Base-by-base conservation (phyloP, 2,888 invertebrate species). In the Pyrrhia umbra region DNA sequence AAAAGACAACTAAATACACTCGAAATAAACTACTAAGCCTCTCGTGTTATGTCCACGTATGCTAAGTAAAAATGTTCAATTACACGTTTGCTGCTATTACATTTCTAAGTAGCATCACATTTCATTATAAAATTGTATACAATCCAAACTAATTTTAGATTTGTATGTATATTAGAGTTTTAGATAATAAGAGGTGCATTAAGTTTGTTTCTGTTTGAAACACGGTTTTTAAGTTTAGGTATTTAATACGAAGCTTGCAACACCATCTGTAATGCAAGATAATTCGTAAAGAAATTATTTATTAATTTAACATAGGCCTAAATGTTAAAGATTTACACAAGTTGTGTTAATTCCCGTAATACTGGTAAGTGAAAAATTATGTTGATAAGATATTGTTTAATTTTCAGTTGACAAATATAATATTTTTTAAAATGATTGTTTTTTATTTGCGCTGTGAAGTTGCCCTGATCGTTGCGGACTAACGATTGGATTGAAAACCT, bases 351-450 rank as follows among this genome's bases (percentile, higher is more conserved):
- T 91, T 90, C 83, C 88, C 86, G 85, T 89, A 90, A 84, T 90
- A 90, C 85, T 85, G 87, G 85, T 92, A 93, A 91, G 91, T 85
- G 82, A 90, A 89, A 55, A 88, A 77, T 34, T 90, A 90, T 88
- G 84, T 91, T 92, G 51, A 62, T 79, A 91, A 89, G 90, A 90
- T 90, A 91, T 92, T 92, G 91, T 94, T 94, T 93, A 91, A 92
- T 92, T 89, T 92, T 91, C 92, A 92, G 94, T 94, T 94, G 94
- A 94, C 93, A 94, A 94, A 94, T 94, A 94, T 90, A 90, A 89
- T 93, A 92, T 94, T 94, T 94, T 92, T 90, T 87, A 87, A 76
- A 83, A 70, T 42, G 59, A 52, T 30, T 66, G 68, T 58, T 67
- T 80, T 68, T 83, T 82, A 82, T 75, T 71, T 68, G 67, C 58